A percentile compares a stretch with the other conserved stretches of the same genome.
phyloP scores from a whole-genome alignment of 2,797 vertebrate species.

The Xenopus petersii region DNA sequence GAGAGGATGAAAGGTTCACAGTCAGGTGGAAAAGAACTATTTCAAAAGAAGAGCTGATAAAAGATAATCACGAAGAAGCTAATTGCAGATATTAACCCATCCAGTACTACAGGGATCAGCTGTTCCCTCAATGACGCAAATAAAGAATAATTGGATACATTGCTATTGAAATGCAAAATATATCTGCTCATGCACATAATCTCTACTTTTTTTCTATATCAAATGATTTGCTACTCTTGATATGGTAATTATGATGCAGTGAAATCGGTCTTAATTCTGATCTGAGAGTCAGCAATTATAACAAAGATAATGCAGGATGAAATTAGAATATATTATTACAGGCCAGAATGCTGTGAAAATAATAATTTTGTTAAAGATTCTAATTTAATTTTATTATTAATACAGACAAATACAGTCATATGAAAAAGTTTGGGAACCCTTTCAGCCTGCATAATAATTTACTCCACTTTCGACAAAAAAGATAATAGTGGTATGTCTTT shows the following conservation, averaged over 20 bases:
- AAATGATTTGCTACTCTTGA: constrained; percentile 14
- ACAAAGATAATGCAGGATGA: neutral
- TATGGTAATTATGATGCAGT: constrained; percentile 14
- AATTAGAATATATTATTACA: neutral
- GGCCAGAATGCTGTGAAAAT: too few relatives aligned
- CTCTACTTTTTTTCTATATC: neutral
- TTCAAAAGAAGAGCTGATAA: constrained; percentile 11
- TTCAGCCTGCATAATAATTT: too few relatives aligned
- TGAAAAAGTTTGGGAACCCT: too few relatives aligned
- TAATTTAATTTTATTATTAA: too few relatives aligned
- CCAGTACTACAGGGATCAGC: neutral
- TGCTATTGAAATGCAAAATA: constrained; percentile 19
- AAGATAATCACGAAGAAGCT: constrained; percentile 6
- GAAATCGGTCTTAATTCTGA: neutral
- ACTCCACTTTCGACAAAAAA: too few relatives aligned
- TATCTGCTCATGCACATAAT: neutral
- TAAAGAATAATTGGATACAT: neutral
- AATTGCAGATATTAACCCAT: constrained; percentile 6
- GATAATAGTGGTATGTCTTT: too few relatives aligned
- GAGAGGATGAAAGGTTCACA: constrained; percentile 4
- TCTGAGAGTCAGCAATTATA: neutral
- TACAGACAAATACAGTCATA: too few relatives aligned
- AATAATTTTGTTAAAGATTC: too few relatives aligned
- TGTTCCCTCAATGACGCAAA: neutral
- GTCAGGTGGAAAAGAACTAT: constrained; percentile 1